A percentile compares a stretch with the other conserved stretches of the same genome.
Evolutionary conservation across 1,140 invertebrate species (phyloP).

Genomic region (Pinna nobilis): DNA sequence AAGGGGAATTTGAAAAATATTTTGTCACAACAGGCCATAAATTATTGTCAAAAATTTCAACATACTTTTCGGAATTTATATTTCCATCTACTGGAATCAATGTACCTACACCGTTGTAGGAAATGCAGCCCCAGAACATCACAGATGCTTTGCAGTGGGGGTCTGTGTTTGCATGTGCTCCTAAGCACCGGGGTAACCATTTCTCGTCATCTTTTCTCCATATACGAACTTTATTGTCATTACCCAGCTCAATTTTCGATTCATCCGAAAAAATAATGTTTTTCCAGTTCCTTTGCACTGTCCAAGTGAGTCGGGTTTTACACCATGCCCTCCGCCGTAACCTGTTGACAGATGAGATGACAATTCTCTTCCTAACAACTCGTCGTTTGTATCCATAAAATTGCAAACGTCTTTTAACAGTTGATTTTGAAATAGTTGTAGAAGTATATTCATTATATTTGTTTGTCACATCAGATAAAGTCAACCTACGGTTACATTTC

Average conservation of each 20-base stretch:
- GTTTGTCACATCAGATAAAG: too few relatives aligned
- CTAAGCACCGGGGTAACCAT: constrained; percentile 3
- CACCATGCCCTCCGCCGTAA: neutral
- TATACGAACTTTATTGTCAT: constrained; percentile 13
- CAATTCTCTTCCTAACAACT: neutral
- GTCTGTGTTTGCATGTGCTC: neutral
- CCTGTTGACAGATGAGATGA: neutral
- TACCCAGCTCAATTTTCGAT: constrained; percentile 1
- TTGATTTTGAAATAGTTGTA: constrained; percentile 7
- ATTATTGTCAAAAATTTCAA: constrained; percentile 3
- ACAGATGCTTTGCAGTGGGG: neutral
- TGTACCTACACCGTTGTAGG: constrained; percentile 2
- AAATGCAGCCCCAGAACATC: constrained; percentile 5
- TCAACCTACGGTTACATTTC: too few relatives aligned
- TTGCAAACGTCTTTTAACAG: constrained; percentile 5
- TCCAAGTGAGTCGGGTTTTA: neutral
- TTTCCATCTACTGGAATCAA: constrained; percentile 4
- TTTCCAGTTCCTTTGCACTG: neutral
- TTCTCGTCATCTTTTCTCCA: neutral
- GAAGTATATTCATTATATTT: too few relatives aligned
- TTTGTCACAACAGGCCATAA: constrained; percentile 2
- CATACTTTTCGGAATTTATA: constrained; percentile 18
- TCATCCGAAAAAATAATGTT: neutral
- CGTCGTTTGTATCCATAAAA: neutral
- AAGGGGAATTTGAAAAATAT: neutral